Base-by-base conservation (phyloP, 2,888 invertebrate genomes). In the Tetropium fuscum region DNA sequence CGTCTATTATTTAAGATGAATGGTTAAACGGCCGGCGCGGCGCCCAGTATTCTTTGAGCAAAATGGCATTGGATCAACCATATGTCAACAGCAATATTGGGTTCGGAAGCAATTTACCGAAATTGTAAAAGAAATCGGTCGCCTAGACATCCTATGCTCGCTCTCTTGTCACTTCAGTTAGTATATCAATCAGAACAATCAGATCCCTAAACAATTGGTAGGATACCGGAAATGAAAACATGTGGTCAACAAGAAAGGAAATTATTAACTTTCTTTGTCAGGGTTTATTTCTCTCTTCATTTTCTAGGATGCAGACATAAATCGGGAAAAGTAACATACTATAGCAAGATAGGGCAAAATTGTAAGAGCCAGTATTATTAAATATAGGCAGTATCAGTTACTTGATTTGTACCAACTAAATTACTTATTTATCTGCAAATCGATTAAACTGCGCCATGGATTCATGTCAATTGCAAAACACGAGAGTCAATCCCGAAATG, bases 71-170 rank as follows among this genome's bases (percentile, higher is more conserved):
- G 66, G 69, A 69, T 69, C 70, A 66, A 57, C 69, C 64, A 66
- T 71, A 69, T 72, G 74, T 74, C 74, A 74, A 74, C 71, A 71
- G 64, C 68, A 67, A 70, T 71, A 74, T 72, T 72, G 69, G 71
- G 70, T 74, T 72, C 71, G 71, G 72, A 73, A 74, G 72, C 71
- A 71, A 72, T 74, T 71, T 71, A 66, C 64, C 49, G 64, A 58
- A 66, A 64, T 64, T 69, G 62, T 65, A 68, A 72, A 70, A 68
- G 71, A 70, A 73, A 64, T 70, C 71, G 68, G 62, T 68, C 70
- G 68, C 68, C 67, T 63, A 65, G 70, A 68, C 69, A 73, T 73
- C 71, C 72, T 68, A 69, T 69, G 64, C 72, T 57, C 63, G 62
- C 70, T 73, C 71, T 72, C 71, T 72, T 73, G 73, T 71, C 71